Percentiles rank a stretch among this genome's conserved stretches.
These are phyloP conservation scores for Luperina testacea DNA, from an alignment of 2,888 invertebrate species.

Conservation along the genomic window DNA sequence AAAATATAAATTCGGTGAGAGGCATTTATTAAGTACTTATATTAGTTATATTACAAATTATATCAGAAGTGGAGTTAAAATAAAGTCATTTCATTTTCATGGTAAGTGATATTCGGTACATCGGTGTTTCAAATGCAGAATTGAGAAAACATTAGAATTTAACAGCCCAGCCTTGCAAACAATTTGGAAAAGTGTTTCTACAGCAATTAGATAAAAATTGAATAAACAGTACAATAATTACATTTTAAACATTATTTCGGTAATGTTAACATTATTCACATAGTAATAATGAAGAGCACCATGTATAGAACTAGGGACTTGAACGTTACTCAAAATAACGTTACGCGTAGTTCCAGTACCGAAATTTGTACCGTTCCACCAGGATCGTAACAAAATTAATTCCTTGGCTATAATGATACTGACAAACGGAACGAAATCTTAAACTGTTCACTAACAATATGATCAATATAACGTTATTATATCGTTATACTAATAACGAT, in stretches of 20 bases:
- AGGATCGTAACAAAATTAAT: too few species aligned
- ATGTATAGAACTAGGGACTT: conserved; percentile 59
- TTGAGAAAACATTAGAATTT: background rate
- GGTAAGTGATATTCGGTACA: conserved; percentile 2
- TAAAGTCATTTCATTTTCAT: conserved; percentile 21
- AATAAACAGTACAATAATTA: conserved; percentile 24
- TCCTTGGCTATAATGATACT: too few species aligned
- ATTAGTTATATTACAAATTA: conserved; percentile 58
- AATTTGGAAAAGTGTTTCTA: background rate
- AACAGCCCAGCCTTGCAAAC: background rate
- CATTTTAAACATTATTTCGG: conserved; percentile 37
- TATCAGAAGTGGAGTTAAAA: conserved; percentile 9
- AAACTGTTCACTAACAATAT: too few species aligned
- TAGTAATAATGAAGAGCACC: conserved; percentile 60
- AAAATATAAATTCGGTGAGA: conserved; percentile 88
- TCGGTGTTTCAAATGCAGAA: conserved; percentile 8
- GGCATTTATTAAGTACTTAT: conserved; percentile 77
- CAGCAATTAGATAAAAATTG: background rate
- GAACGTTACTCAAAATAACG: too few species aligned
- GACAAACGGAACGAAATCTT: too few species aligned
- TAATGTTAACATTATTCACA: conserved; percentile 40
- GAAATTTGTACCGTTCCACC: too few species aligned
- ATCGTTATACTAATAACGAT: too few species aligned
- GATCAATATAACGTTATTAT: too few species aligned
- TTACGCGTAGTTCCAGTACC: too few species aligned